Evolutionary conservation across 2,113 vertebrate genomes (phyloP), one percentile per base, ranked within the genome.

Genomic region (Cebus imitator): DNA sequence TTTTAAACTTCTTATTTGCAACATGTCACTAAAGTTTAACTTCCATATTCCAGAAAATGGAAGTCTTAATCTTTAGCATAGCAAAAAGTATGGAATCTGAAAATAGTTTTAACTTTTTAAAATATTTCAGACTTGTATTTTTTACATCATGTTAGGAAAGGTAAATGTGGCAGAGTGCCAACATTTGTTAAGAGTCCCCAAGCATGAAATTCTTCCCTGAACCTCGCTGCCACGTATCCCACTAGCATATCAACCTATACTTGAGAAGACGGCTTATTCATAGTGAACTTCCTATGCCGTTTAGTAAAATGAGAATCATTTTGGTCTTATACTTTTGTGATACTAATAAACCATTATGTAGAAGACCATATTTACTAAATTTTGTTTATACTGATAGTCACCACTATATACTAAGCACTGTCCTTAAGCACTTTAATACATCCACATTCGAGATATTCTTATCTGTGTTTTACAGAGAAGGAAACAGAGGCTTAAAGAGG

Each of bases 61-160:
- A 88, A 90, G n/a, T 81, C 35, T 90, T 93, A n/a, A 35, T 87
- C 68, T 90, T 93, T 68, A 95, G 40, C 12, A 20, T 89, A 66
- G 93, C 5, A 52, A n/a, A 86, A 55, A 45, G 1, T 18, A 25
- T 73, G 14, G 64, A 72, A 45, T 88, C 43, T 73, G 52, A 96
- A 81, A 70, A 17, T 87, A 73, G 18, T 23, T 87, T 92, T 85
- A 75, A 55, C 6, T 72, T 96, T 97, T 90, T 13, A 43, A 96
- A 90, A 72, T 37, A 85, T 85, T 43, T 76, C 92, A 73, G 48
- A 88, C 52, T 57, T 87, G 1, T 81, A 45, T 91, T 92, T 50
- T 88, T 75, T 13, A 68, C 12, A 68, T 75, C 8, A 48, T 84
- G 35, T 90, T 92, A 35, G n/a, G 37, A 92, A 86, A 83, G 10